Conservation (phyloP, 2,888 invertebrate genomes). For the Limnephilus marmoratus region DNA sequence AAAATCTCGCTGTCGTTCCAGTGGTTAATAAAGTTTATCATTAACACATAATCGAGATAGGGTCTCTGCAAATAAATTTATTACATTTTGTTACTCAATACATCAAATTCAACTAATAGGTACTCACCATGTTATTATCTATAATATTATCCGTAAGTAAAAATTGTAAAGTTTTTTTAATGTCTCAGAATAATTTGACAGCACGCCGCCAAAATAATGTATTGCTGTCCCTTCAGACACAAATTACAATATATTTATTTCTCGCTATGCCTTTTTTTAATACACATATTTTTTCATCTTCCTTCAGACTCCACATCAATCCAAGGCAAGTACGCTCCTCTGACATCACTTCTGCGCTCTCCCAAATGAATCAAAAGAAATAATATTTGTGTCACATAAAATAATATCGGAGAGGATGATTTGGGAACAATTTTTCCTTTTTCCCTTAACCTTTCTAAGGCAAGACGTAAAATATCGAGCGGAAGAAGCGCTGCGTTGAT, state of each 20-base stretch:
- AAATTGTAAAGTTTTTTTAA: too few species aligned
- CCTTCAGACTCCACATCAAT: conserved; percentile 25
- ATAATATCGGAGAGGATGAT: conserved; percentile 26
- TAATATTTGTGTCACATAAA: conserved; percentile 44
- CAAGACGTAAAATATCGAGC: neutral
- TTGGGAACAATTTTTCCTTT: conserved; percentile 12
- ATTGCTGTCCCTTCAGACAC: neutral
- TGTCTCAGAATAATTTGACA: neutral
- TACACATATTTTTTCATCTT: neutral
- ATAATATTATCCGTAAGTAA: too few species aligned
- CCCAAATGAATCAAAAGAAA: conserved; percentile 33
- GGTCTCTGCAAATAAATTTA: too few species aligned
- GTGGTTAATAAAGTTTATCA: too few species aligned
- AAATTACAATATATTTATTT: neutral
- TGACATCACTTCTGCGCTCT: conserved; percentile 11
- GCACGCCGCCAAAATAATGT: neutral
- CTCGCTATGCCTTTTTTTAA: neutral
- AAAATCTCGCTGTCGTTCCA: too few species aligned
- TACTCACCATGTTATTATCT: too few species aligned
- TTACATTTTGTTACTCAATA: too few species aligned
- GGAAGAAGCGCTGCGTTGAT: conserved; percentile 20
- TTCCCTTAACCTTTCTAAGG: conserved; percentile 13
- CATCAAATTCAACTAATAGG: too few species aligned
- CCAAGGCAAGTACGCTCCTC: neutral
- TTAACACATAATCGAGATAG: too few species aligned